These are phyloP conservation scores for Thermophis baileyi DNA, from an alignment of 2,113 vertebrate species.

Conservation along the genomic window DNA sequence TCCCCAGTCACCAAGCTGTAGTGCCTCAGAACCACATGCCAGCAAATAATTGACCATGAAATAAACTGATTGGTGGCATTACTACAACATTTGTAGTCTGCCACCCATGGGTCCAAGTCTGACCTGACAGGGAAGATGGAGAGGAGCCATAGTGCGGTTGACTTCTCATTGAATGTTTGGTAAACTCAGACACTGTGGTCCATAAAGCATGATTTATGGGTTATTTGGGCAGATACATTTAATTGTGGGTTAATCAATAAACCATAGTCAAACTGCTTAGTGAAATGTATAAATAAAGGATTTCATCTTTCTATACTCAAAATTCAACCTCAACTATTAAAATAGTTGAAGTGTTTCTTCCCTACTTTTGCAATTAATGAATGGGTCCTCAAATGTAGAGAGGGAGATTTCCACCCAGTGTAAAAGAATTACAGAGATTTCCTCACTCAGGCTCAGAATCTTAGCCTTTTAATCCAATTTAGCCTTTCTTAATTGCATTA, in stretches of 20 bases:
- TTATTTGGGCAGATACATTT: background rate
- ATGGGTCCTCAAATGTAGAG: background rate
- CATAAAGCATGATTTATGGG: background rate
- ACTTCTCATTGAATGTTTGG: background rate
- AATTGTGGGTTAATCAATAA: background rate
- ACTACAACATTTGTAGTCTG: background rate
- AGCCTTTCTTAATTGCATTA: background rate
- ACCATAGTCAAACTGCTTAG: background rate
- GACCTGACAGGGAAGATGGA: background rate
- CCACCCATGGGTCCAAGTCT: background rate
- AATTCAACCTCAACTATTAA: background rate
- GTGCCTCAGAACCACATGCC: background rate
- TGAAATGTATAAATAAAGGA: background rate
- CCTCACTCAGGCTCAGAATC: background rate
- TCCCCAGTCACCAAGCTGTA: background rate
- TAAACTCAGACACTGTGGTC: background rate
- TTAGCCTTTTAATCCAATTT: background rate
- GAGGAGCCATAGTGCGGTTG: background rate
- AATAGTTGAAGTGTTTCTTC: background rate
- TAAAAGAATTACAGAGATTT: background rate
- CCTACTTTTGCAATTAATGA: background rate
- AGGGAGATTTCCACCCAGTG: background rate
- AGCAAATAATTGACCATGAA: background rate
- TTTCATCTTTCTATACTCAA: background rate
- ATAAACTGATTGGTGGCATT: background rate